Percentiles rank a stretch among this genome's conserved stretches.
These are phyloP conservation scores for Tachystola acroxantha DNA, from an alignment of 2,888 invertebrate genomes.

Conservation along the genomic window DNA sequence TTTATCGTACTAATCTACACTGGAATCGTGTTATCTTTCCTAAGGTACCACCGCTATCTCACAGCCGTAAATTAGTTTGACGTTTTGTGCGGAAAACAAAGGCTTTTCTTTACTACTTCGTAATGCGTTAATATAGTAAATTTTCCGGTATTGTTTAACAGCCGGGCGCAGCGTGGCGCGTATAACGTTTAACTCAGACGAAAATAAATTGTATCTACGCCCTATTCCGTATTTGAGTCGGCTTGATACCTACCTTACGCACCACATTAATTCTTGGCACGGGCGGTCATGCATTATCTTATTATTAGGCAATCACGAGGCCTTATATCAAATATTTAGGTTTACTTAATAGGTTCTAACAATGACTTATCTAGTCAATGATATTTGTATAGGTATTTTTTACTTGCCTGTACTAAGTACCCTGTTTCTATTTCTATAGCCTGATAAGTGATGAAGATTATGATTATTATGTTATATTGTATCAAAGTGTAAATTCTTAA, in stretches of 20 bases:
- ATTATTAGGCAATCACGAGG: slow-evolving; percentile 9
- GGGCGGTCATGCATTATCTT: slow-evolving; percentile 6
- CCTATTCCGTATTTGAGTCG: slow-evolving; percentile 19
- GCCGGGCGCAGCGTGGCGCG: slow-evolving; percentile 18
- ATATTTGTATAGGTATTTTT: too few relatives aligned
- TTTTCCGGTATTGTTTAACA: slow-evolving; percentile 19
- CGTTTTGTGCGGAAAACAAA: slow-evolving; percentile 40
- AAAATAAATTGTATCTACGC: slow-evolving; percentile 35
- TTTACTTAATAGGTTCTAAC: neutral
- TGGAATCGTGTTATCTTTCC: slow-evolving; percentile 47
- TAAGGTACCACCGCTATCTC: slow-evolving; percentile 46
- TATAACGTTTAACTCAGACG: too few relatives aligned
- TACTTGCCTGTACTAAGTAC: too few relatives aligned
- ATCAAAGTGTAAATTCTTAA: too few relatives aligned
- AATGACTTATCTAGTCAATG: neutral
- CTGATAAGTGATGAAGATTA: too few relatives aligned
- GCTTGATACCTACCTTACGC: slow-evolving; percentile 7
- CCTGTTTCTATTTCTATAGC: too few relatives aligned
- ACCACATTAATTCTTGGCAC: slow-evolving; percentile 25
- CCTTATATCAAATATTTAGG: neutral
- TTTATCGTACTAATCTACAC: slow-evolving; percentile 57
- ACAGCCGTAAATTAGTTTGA: slow-evolving; percentile 55
- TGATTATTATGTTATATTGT: too few relatives aligned
- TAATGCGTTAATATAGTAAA: slow-evolving; percentile 9
- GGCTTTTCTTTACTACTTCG: slow-evolving; percentile 7